These are phyloP conservation scores for Chaetogeoica ovagalla DNA, from an alignment of 2,888 invertebrate species.

Conservation along the genomic window DNA sequence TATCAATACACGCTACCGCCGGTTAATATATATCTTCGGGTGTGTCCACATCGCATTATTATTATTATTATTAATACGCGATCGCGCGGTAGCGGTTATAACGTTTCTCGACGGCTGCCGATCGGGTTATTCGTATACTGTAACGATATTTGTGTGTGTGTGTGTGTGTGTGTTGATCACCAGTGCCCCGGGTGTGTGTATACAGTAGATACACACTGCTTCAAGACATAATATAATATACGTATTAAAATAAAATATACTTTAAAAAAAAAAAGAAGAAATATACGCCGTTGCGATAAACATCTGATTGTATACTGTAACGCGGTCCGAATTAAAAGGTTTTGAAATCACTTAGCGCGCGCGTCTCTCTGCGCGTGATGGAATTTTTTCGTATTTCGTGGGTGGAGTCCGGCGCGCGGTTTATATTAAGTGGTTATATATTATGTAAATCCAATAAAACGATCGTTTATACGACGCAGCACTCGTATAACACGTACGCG, in stretches of 20 bases:
- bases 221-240: too few species aligned
- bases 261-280: too few species aligned
- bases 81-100: not conserved
- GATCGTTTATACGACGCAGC: not conserved
- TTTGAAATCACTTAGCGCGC: slow-evolving; percentile 22
- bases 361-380: not conserved
- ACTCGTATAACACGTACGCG: not conserved
- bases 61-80: not conserved
- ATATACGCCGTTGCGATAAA: not conserved
- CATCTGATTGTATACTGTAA: slow-evolving; percentile 27
- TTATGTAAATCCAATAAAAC: slow-evolving; percentile 23
- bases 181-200: not conserved
- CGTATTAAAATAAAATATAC: too few species aligned
- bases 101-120: slow-evolving; percentile 30
- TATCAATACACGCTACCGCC: not conserved
- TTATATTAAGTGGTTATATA: slow-evolving; percentile 25
- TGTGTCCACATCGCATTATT: slow-evolving; percentile 7
- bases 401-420: slow-evolving; percentile 18
- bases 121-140: slow-evolving; percentile 12
- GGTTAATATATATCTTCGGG: slow-evolving; percentile 8
- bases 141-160: not conserved
- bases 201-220: not conserved
- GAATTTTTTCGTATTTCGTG: slow-evolving; percentile 32
- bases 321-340: slow-evolving; percentile 45
- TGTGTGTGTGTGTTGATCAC: not conserved